phyloP scores from a whole-genome alignment of 2,797 vertebrate genomes.

The Leuciscus waleckii region DNA sequence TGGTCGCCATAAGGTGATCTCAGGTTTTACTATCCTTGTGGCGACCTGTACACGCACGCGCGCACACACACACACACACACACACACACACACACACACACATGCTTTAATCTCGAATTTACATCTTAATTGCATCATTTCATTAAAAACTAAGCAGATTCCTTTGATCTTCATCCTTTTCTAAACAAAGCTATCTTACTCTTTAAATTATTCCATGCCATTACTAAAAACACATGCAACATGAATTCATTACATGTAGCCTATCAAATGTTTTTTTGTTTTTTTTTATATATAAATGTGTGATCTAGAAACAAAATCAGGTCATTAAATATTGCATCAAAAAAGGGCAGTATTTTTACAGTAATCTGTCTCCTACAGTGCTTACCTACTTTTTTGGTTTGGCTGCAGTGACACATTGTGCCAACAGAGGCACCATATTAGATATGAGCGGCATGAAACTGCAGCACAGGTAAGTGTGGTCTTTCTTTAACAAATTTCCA shows the following conservation, averaged over 20 bases:
- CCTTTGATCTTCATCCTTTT: not conserved
- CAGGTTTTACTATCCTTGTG: no score
- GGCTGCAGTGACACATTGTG: not conserved
- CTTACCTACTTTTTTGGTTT: not conserved
- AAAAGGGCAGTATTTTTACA: not conserved
- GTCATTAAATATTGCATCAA: not conserved
- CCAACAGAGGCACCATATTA: slow-evolving; percentile 15
- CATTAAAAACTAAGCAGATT: not conserved
- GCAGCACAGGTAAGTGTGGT: not conserved
- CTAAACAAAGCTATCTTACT: not conserved
- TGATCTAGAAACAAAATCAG: not conserved
- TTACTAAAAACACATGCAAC: not conserved
- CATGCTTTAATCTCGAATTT: slow-evolving; percentile 11
- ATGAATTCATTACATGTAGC: not conserved
- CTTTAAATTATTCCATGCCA: not conserved
- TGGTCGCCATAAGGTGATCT: no score
- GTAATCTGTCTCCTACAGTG: not conserved
- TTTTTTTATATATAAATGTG: not conserved
- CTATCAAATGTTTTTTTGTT: not conserved
- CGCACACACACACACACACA: no score
- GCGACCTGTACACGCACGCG: no score
- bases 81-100: not conserved
- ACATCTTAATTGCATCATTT: slow-evolving; percentile 2
- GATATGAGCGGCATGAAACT: not conserved
- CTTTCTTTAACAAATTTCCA: not conserved